These are phyloP conservation scores for Archilochus colubris DNA, from an alignment of 2,113 vertebrate genomes.

Conservation along the genomic window DNA sequence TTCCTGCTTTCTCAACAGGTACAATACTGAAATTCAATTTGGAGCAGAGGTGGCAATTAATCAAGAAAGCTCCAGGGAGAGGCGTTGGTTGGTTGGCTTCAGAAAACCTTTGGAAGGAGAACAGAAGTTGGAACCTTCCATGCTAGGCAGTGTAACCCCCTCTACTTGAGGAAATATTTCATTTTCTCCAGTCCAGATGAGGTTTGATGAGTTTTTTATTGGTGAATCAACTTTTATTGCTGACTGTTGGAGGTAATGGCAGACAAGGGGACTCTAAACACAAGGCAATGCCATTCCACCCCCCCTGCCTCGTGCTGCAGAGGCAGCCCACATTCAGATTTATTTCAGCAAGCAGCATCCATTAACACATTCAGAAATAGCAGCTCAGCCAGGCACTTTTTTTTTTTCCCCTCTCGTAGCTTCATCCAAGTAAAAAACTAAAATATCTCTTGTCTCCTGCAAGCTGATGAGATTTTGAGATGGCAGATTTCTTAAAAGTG, in stretches of 20 bases:
- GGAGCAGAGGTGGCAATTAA: slow-evolving; percentile 26
- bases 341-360: slow-evolving; percentile 32
- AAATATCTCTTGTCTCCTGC: slow-evolving; percentile 52
- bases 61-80: background rate
- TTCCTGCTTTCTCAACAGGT: slow-evolving; percentile 44
- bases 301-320: background rate
- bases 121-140: background rate
- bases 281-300: background rate
- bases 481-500: background rate
- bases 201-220: background rate
- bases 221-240: background rate
- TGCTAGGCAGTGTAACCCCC: background rate
- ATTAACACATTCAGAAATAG: slow-evolving; percentile 57
- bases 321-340: slow-evolving; percentile 20
- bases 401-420: background rate
- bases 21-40: background rate
- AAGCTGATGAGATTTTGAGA: slow-evolving; percentile 35
- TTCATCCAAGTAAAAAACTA: slow-evolving; percentile 24
- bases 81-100: background rate
- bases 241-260: background rate
- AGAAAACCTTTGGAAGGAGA: background rate
- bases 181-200: background rate
- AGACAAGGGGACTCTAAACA: background rate
- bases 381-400: background rate
- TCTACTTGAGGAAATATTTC: background rate